Percentiles rank a stretch among this genome's conserved stretches.
phyloP scores from a whole-genome alignment of 2,113 vertebrate species.

The Rattus rattus region DNA sequence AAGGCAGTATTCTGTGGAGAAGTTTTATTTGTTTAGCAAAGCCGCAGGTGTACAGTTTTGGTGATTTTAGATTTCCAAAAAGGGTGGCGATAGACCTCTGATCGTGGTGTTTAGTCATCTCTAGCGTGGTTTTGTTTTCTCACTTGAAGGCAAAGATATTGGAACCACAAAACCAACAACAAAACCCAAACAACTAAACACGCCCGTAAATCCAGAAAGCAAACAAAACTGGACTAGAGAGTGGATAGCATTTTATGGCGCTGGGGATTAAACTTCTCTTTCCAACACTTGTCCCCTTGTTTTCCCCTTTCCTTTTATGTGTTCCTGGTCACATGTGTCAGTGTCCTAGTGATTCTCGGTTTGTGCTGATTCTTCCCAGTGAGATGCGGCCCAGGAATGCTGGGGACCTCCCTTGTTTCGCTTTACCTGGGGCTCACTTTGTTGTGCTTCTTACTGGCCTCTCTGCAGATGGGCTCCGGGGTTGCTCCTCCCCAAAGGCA shows the following conservation, averaged over 20 bases:
- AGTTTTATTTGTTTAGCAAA: conserved; percentile 36
- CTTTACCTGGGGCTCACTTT: not conserved
- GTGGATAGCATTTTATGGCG: not conserved
- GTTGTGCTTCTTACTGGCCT: not conserved
- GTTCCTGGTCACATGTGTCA: not conserved
- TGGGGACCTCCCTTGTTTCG: not conserved
- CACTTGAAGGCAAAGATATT: conserved; percentile 22
- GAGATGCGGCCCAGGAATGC: not conserved
- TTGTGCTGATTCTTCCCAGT: not conserved
- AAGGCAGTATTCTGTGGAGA: not conserved
- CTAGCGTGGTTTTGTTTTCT: not conserved
- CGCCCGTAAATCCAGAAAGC: not conserved
- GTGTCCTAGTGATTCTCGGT: not conserved
- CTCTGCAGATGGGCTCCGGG: not conserved
- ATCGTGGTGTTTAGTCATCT: not conserved
- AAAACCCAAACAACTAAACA: not conserved
- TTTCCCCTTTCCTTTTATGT: not conserved
- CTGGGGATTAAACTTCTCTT: not conserved
- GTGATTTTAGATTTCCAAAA: not conserved
- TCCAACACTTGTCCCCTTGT: not conserved
- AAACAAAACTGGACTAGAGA: too few species aligned
- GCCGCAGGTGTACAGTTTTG: not conserved
- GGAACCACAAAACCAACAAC: not conserved
- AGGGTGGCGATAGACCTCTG: not conserved
- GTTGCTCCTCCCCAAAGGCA: not conserved